These are phyloP conservation scores for Microcebus jonahi DNA, from an alignment of 2,113 vertebrate species.

Conservation along the genomic window DNA sequence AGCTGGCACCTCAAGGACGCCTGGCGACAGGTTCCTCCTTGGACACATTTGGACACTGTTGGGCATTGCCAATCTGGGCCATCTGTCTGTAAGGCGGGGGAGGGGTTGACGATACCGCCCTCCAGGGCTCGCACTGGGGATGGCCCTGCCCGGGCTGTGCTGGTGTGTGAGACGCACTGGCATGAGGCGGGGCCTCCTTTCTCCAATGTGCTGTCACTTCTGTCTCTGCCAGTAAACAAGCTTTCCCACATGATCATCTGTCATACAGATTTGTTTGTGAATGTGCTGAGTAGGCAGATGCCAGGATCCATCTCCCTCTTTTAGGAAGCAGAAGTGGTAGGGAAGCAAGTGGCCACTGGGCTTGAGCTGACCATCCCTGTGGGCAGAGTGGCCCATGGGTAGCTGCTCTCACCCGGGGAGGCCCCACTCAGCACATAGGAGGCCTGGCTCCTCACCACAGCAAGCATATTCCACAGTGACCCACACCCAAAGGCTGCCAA, in stretches of 20 bases:
- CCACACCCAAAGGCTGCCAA: not conserved
- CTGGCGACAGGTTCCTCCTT: not conserved
- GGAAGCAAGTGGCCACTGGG: not conserved
- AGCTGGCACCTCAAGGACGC: not conserved
- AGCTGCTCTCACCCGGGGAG: not conserved
- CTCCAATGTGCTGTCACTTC: not conserved
- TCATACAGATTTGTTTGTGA: not conserved
- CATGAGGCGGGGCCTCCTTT: not conserved
- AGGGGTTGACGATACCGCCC: not conserved
- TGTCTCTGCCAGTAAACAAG: not conserved
- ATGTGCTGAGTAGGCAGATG: not conserved
- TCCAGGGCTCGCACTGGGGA: not conserved
- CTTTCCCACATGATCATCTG: not conserved
- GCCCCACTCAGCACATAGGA: not conserved
- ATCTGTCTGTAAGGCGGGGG: not conserved
- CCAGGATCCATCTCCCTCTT: not conserved
- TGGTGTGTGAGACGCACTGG: not conserved
- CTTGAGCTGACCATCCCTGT: not conserved
- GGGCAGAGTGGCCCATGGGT: too few relatives aligned
- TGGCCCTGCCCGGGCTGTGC: not conserved
- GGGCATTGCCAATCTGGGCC: not conserved
- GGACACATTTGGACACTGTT: not conserved
- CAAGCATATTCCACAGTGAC: not conserved
- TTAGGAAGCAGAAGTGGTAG: not conserved
- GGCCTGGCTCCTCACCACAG: not conserved